Conservation (phyloP, 1,140 invertebrate genomes). For the Camponotus vicinus region DNA sequence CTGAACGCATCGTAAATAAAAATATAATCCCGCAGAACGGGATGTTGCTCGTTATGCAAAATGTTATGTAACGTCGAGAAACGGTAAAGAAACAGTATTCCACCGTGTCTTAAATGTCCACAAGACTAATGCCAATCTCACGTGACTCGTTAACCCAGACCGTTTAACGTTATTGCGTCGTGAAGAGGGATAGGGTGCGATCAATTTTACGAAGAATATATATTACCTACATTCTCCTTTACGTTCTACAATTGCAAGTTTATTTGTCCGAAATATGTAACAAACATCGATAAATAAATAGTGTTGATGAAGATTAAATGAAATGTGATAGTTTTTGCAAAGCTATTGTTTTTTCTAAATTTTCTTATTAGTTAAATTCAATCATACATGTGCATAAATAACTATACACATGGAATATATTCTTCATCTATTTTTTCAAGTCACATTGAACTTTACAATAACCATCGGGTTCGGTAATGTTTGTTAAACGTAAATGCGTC, state of each 20-base stretch:
- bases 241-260: constrained; percentile 6
- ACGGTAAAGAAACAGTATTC: constrained; percentile 11
- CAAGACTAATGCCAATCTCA: constrained; percentile 53
- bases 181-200: constrained; percentile 16
- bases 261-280: constrained; percentile 14
- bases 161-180: constrained; percentile 58
- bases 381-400: neutral
- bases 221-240: neutral
- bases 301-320: neutral
- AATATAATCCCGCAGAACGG: neutral
- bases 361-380: neutral
- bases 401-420: neutral
- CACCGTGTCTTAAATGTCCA: constrained; percentile 18
- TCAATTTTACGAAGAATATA: constrained; percentile 40
- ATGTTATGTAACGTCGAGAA: neutral
- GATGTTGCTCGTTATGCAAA: neutral
- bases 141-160: constrained; percentile 51
- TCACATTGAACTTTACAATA: neutral
- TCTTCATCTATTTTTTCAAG: neutral
- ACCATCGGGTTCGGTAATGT: neutral
- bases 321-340: neutral
- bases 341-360: constrained; percentile 1
- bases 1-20: neutral
- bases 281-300: neutral
- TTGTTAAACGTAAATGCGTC: constrained; percentile 1